A percentile compares a stretch with the other conserved stretches of the same genome.
These are phyloP conservation scores for Holothuria leucospilota DNA, from an alignment of 53 echinoderm and acorn worm species.

Conservation along the genomic window DNA sequence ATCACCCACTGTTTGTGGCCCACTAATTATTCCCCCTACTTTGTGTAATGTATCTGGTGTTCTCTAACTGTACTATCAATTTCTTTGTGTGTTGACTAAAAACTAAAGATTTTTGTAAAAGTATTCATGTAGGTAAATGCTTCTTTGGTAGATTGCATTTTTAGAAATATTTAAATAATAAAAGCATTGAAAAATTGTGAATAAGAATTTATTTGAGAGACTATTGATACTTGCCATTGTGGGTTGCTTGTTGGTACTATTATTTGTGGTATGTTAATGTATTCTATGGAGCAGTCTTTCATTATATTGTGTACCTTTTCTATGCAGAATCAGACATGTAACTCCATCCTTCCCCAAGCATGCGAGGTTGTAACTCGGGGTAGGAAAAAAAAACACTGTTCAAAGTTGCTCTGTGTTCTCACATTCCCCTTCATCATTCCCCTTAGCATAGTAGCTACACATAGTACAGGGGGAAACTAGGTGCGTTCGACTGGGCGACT, in stretches of 20 bases:
- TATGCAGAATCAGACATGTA: slow-evolving; percentile 7
- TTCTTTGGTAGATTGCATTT: background rate
- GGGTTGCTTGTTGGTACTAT: slow-evolving; percentile 2
- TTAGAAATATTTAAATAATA: slow-evolving; percentile 19
- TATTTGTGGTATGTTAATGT: slow-evolving; percentile 24
- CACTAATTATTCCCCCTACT: too few relatives aligned
- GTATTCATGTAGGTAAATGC: slow-evolving; percentile 42
- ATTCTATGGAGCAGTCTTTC: slow-evolving; percentile 40
- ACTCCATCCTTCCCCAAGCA: too few relatives aligned
- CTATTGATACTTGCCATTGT: slow-evolving; percentile 39
- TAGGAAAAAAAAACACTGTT: too few relatives aligned
- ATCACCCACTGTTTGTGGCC: background rate
- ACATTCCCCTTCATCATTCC: too few relatives aligned
- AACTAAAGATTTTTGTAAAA: slow-evolving; percentile 29
- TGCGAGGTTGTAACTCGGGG: too few relatives aligned
- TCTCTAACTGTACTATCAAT: too few relatives aligned
- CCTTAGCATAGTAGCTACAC: too few relatives aligned
- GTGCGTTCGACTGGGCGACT: too few relatives aligned
- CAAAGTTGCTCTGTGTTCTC: too few relatives aligned
- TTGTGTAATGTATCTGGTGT: too few relatives aligned
- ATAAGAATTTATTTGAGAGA: slow-evolving; percentile 35
- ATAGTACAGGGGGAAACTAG: too few relatives aligned
- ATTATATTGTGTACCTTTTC: slow-evolving; percentile 32
- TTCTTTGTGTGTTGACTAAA: background rate
- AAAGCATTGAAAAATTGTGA: slow-evolving; percentile 13